Base-by-base conservation (phyloP, 2,888 invertebrate genomes). In the Scaptomyza reducta region DNA sequence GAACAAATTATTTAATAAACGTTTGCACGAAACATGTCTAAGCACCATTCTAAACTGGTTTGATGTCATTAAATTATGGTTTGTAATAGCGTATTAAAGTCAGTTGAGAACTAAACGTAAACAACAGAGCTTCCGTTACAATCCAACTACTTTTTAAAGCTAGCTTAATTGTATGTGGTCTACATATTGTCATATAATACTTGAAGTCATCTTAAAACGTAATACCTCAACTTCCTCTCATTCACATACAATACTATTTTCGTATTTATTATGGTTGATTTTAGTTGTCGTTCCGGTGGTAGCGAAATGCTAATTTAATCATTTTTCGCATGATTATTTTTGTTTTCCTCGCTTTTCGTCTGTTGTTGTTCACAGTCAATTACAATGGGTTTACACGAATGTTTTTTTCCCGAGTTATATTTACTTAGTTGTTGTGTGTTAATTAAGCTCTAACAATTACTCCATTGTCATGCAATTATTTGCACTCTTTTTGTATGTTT, bases 401-500 rank as follows among this genome's bases (percentile, higher is more conserved):
- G 56, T 63, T 65, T 54, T 31, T 38, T 38, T 61, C 61, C 61
- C 61, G 59, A 33, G 3, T 33, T 42, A 38, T 38, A 33, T 9
- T 6, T 47, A n/a, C 13, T 66, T 62, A 68, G 38, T 58, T 29
- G 45, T 60, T 47, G 66, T 74, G 63, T 77, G 82, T 74, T 81
- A 81, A 82, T 84, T 79, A 79, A 84, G 74, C 45, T 45, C 42
- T 42, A 69, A 77, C 77, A 84, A 79, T 81, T 85, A 70, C 56
- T 59, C 65, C 66, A 70, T 74, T 74, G 70, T 51, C 66, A 60
- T 60, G 44, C 47, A 59, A 57, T 62, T 61, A 47, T 74, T 2
- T 40, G 40, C 40, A 16, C 16, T 40, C 33, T 33, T 44, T 38
- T 42, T 40, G 40, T 40, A 31, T 53, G 41, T 53, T 67, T 54